Base-by-base conservation (phyloP, 1,140 invertebrate genomes). In the Pseudomyrmex pallidus region DNA sequence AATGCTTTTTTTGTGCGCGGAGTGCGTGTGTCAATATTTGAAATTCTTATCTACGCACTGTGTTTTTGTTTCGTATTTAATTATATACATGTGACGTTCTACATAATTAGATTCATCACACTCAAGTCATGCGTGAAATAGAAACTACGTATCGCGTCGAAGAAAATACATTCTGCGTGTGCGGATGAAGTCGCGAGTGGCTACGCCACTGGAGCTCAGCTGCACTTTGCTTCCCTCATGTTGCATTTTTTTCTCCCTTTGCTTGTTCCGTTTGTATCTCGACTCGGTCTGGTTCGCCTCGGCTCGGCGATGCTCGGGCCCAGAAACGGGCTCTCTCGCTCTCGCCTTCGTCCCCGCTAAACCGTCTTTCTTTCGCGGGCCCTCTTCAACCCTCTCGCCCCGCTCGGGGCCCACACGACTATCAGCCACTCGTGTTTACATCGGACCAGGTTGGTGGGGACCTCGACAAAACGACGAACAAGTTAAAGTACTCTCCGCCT, bases 351-450 rank as follows among this genome's bases (percentile, higher is more conserved):
- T 59, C 22, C 68, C 66, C 17, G 74, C 59, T 73, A 9, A 56
- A 35, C 20, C 50, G 74, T 88, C 74, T 64, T 70, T 74, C 59
- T 84, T 64, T 59, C 72, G 67, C 80, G 85, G 77, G 68, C 78
- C 86, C 82, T 73, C 54, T 44, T 82, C 78, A 57, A n/a, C 10
- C 74, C 78, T 35, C 84, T 82, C 48, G 50, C 44, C 61, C 57
- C 83, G 66, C 66, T 66, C n/a, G 68, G 88, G 87, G 91, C 90
- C 90, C 88, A 35, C 86, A 83, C 80, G 85, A 90, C 87, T 93
- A 93, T 92, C 91, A 91, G 91, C 91, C 92, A 93, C 91, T 92
- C 90, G 92, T 92, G 91, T 92, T 92, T 92, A 93, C 90, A 92
- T 91, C 90, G 86, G 78, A 67, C 83, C 78, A 78, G 83, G 44